Percentiles rank a stretch among this genome's conserved stretches.
phyloP scores from a whole-genome alignment of 2,113 vertebrate species.

The Leucopsar rothschildi region DNA sequence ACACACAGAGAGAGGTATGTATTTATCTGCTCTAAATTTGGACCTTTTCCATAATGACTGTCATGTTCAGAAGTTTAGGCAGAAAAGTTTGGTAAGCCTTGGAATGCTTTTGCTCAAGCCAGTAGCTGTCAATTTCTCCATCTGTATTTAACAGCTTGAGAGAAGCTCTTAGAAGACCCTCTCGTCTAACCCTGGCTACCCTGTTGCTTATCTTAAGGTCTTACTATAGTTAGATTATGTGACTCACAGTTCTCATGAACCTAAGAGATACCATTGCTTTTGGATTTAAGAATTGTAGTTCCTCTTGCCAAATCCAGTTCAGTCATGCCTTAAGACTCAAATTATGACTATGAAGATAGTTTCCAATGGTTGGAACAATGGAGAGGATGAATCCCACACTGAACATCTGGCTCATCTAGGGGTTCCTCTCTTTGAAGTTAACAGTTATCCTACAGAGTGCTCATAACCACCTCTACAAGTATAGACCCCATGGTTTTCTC shows the following conservation, averaged over 20 bases:
- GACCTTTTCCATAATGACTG: neutral
- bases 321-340: neutral
- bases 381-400: neutral
- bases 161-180: neutral
- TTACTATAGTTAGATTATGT: neutral
- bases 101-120: neutral
- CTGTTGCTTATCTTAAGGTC: neutral
- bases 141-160: neutral
- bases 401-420: neutral
- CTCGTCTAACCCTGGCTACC: neutral
- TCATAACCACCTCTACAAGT: neutral
- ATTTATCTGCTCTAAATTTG: neutral
- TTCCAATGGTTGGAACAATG: neutral
- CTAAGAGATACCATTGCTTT: neutral
- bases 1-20: rapidly evolving
- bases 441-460: neutral
- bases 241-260: neutral
- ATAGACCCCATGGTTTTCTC: neutral
- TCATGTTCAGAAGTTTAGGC: neutral
- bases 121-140: neutral
- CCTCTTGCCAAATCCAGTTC: neutral
- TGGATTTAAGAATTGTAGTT: neutral
- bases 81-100: neutral
- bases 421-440: neutral
- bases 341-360: neutral